These are phyloP conservation scores for Lutra lutra DNA, from an alignment of 2,797 vertebrate species.

Conservation along the genomic window DNA sequence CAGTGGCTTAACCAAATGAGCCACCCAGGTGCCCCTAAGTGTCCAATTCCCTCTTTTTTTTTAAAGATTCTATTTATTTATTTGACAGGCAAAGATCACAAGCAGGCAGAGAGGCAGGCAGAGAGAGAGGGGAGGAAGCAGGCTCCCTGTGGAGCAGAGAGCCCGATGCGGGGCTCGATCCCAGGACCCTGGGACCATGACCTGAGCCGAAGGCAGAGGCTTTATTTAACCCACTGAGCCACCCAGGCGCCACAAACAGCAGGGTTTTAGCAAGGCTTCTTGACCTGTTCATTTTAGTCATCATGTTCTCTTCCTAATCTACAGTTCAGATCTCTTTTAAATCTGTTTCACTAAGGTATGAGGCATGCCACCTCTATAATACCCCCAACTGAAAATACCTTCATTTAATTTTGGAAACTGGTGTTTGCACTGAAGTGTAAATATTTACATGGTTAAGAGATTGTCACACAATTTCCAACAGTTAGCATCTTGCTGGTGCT, in stretches of 20 bases:
- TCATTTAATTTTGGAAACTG: conserved; percentile 62
- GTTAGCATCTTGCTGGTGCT: conserved; percentile 34
- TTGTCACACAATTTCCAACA: conserved; percentile 40
- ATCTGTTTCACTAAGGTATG: conserved; percentile 20
- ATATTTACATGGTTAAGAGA: conserved; percentile 60
- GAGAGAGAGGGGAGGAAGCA: too few relatives aligned
- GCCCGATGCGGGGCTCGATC: too few relatives aligned
- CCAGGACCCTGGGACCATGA: too few relatives aligned
- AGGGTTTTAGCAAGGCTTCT: neutral
- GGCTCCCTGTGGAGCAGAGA: too few relatives aligned
- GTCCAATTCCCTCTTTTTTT: too few relatives aligned
- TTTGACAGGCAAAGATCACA: too few relatives aligned
- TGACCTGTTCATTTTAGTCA: neutral
- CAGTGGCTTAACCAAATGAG: too few relatives aligned
- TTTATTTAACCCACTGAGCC: too few relatives aligned
- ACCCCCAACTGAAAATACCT: conserved; percentile 23
- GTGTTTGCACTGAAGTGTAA: conserved; percentile 40
- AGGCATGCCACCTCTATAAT: neutral
- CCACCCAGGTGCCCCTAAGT: too few relatives aligned
- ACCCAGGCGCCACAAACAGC: neutral
- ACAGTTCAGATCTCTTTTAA: conserved; percentile 2
- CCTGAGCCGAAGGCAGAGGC: too few relatives aligned
- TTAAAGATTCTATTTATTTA: too few relatives aligned
- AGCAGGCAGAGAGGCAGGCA: too few relatives aligned
- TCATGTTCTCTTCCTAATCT: conserved; percentile 21